Percentiles rank a stretch among this genome's conserved stretches.
These are phyloP conservation scores for Solea senegalensis DNA, from an alignment of 2,113 vertebrate species.

Conservation along the genomic window DNA sequence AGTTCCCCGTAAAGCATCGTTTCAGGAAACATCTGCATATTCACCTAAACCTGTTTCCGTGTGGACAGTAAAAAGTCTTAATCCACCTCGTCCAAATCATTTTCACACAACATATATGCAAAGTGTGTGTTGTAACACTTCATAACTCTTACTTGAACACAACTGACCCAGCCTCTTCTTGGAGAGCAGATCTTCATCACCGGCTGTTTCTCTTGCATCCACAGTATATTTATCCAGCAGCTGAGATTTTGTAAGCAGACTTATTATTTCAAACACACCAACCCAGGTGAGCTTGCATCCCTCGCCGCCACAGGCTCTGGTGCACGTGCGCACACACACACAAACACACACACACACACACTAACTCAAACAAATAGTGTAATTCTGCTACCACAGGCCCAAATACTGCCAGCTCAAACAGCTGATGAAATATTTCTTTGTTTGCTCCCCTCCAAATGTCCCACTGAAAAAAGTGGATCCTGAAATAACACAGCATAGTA, in stretches of 20 bases:
- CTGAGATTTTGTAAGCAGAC: conserved; percentile 15
- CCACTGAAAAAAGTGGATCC: conserved; percentile 59
- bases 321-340: conserved; percentile 1
- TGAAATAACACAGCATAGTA: conserved; percentile 48
- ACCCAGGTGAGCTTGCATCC: conserved; percentile 56
- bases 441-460: conserved; percentile 78
- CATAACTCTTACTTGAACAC: conserved; percentile 16
- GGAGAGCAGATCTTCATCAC: conserved; percentile 22
- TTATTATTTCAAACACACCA: conserved; percentile 64
- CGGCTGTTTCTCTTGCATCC: conserved; percentile 30
- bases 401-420: conserved; percentile 75
- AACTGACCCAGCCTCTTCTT: not conserved
- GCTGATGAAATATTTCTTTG: conserved; percentile 78
- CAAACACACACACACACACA: conserved; percentile 13
- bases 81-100: not conserved
- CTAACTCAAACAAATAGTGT: conserved; percentile 69
- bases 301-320: conserved; percentile 45
- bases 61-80: too few relatives aligned
- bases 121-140: not conserved
- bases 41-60: too few relatives aligned
- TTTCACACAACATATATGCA: too few relatives aligned
- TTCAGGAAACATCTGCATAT: too few relatives aligned
- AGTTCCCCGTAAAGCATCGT: too few relatives aligned
- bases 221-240: conserved; percentile 36
- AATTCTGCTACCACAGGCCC: conserved; percentile 65